phyloP scores from a whole-genome alignment of 92 coral and sea anemone species.

The Umimayanthus chanpuru region DNA sequence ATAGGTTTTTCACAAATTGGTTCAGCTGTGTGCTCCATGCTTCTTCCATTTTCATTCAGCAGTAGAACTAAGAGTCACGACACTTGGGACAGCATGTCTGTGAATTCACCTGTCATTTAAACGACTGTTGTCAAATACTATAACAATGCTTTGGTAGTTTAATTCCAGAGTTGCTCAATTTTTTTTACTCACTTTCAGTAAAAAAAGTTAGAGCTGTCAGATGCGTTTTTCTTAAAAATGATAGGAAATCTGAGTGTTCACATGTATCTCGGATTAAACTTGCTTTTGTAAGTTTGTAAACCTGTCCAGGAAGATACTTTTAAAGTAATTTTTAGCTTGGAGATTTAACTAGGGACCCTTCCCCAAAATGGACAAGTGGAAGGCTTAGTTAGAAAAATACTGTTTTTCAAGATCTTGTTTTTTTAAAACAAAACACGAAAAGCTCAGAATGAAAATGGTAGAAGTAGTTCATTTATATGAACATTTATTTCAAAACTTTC shows the following conservation, averaged over 20 bases:
- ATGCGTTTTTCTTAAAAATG: neutral
- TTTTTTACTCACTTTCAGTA: neutral
- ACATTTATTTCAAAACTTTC: too few species aligned
- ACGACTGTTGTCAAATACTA: neutral
- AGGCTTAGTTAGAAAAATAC: too few species aligned
- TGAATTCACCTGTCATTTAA: neutral
- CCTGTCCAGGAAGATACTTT: neutral
- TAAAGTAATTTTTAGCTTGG: neutral
- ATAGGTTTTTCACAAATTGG: neutral
- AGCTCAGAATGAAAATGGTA: conserved; percentile 28
- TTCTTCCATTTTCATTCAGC: conserved; percentile 43
- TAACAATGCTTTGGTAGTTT: neutral
- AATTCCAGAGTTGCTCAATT: neutral
- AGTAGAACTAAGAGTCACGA: neutral
- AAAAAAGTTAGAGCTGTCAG: neutral
- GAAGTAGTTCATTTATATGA: neutral
- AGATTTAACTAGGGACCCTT: too few species aligned
- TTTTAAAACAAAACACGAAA: too few species aligned
- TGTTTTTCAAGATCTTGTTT: too few species aligned
- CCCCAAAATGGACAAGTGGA: too few species aligned
- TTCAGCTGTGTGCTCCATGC: conserved; percentile 45
- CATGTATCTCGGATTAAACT: neutral
- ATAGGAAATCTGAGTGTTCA: too few species aligned
- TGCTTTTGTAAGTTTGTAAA: too few species aligned
- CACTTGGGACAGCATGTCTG: neutral